A percentile compares a stretch with the other conserved stretches of the same genome.
phyloP scores from a whole-genome alignment of 2,113 vertebrate species.

The Forbesichthys agassizii region DNA sequence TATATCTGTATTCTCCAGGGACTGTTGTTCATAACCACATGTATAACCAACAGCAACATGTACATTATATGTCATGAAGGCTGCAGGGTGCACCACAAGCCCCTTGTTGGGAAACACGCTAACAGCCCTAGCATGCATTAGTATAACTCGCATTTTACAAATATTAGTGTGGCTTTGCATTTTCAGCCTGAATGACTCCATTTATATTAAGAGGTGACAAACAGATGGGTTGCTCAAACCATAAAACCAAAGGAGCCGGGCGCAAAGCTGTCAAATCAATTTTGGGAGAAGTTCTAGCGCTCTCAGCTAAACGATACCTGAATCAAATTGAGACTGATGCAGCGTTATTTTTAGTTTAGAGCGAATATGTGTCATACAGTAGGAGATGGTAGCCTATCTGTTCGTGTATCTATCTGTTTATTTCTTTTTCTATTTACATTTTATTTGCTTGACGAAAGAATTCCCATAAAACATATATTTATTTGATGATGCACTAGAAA shows the following conservation, averaged over 20 bases:
- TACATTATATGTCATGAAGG: constrained; percentile 59
- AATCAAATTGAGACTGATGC: constrained; percentile 47
- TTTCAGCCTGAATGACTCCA: constrained; percentile 62
- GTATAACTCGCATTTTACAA: constrained; percentile 58
- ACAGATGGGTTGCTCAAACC: constrained; percentile 45
- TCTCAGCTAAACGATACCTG: constrained; percentile 47
- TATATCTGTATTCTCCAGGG: constrained; percentile 18
- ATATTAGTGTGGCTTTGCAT: constrained; percentile 66
- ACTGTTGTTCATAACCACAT: constrained; percentile 45
- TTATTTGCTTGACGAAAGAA: too few relatives aligned
- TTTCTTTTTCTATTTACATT: too few relatives aligned
- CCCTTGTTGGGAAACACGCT: constrained; percentile 41
- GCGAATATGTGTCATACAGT: background rate
- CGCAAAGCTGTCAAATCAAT: constrained; percentile 54
- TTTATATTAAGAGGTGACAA: constrained; percentile 66
- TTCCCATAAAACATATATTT: too few relatives aligned
- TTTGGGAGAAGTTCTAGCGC: constrained; percentile 46
- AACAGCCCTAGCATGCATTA: constrained; percentile 44
- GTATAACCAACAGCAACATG: constrained; percentile 26
- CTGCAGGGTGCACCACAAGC: constrained; percentile 32
- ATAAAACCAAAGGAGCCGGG: constrained; percentile 33
- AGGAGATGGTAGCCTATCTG: too few relatives aligned
- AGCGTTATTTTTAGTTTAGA: constrained; percentile 14
- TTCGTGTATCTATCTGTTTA: too few relatives aligned
- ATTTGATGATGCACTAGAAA: too few relatives aligned